Evolutionary conservation across 2,113 vertebrate genomes (phyloP), one percentile per base, ranked within the genome.

Genomic region (Indicator indicator): DNA sequence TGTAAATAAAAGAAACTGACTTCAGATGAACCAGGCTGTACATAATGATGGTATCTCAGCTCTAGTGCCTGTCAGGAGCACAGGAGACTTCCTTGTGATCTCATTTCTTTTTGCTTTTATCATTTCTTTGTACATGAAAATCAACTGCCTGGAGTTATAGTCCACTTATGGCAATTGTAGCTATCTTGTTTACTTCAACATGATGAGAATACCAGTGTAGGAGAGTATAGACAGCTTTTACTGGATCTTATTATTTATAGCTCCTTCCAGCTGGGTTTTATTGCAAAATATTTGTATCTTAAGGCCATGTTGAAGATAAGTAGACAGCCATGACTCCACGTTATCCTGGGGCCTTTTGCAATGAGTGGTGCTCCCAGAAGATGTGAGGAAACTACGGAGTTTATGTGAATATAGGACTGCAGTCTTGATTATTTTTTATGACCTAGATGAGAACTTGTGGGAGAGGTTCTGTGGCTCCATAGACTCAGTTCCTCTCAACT

Each of bases 251-350:
- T 85, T 94, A 88, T 91, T 96, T 94, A 88, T 88, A 80, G 85
- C 63, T 80, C 27, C 70, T 73, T 83, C 75, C 83, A 91, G 42
- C 52, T 90, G 79, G 1, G 3, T 78, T 90, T 94, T 83, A 86
- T 93, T 88, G 74, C 24, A 60, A 86, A 93, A 80, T 88, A 91
- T 86, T 91, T 93, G 19, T 94, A 26, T 86, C 86, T 91, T 94
- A 74, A 86, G 79, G 68, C 72, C 75, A 91, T 32, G 7, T 32
- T 88, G 59, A 84, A 89, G 40, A 38, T 62, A 82, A 88, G 52
- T 38, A 62, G 78, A 60, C 26, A 86, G 59, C 56, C 14, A 0
- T 83, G 86, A 74, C 82, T 72, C 46, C n/a, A 40, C 5, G 1
- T 83, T 88, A 55, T 90, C 62, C 69, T 81, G 59, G 40, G 76